Evolutionary conservation across 1,140 invertebrate genomes (phyloP), one percentile per base, ranked within the genome.

Genomic region (Musca vetustissima): DNA sequence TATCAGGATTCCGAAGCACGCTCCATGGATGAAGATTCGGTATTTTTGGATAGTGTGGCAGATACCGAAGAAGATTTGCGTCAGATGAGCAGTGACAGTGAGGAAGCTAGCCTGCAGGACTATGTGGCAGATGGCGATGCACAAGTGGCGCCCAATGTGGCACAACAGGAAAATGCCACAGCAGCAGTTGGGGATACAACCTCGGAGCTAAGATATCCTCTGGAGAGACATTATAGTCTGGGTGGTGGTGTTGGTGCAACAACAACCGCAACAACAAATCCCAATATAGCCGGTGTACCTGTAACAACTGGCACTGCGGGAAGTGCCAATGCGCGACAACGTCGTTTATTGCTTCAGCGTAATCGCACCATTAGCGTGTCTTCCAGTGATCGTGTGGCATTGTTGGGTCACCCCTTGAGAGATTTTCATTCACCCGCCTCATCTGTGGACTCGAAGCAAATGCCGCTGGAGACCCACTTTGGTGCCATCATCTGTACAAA

Each of bases 41-140:
- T 92, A 28, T 92, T 92, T 76, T 83, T 86, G 22, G 88, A 89
- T 74, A 83, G 79, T 67, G 74, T 74, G 3, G 83, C 83, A 24
- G 88, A 90, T 64, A 93, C 91, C 1, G 91, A 92, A 75, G 91
- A 92, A 75, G 91, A 92, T 77, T 89, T 92, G 67, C 91, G 91
- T 71, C 90, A 90, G 70, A 90, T 92, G 76, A 92, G 90, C 50
- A 93, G 91, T 28, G 91, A 93, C 76, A 92, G 90, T 74, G 91
- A 92, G 67, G 87, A 86, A 48, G 83, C 76, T 74, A 72, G 72
- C 52, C 66, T 70, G 14, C 49, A 21, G 43, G 70, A 9, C 25
- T 52, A 71, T 73, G 64, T 66, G 2, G 17, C 32, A 19, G 47
- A 13, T 25, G 22, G 36, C 1, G 64, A 66, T 1, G 61, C 32